Base-by-base conservation (phyloP, 1,140 invertebrate species). In the Nylanderia fulva region DNA sequence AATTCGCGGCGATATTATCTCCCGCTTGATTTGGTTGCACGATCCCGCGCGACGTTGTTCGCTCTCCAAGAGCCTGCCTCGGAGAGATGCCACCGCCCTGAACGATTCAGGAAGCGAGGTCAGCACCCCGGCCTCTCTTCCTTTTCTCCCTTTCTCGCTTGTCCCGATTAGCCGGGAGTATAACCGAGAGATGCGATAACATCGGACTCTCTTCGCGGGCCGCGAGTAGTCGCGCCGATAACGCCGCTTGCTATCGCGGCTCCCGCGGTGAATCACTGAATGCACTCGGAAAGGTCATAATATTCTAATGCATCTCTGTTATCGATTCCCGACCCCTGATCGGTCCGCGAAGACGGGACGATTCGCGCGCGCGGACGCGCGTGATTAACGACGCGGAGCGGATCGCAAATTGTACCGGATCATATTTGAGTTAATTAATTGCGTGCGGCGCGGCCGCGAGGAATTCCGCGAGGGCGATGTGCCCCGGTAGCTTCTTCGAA, bases 171-270 rank as follows among this genome's bases (percentile, higher is more conserved):
- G 80, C 85, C 18, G 72, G 29, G 60, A 82, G 66, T 82, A 82
- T 64, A 33, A 54, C 72, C n/a, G 5, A 29, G 33, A 48, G 45
- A 48, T 48, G 52, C 64, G 91, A 92, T 91, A 91, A 90, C 90
- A 91, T 88, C 91, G 90, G 90, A 86, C 77, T 15, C 84, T 88
- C 76, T 85, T 33, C 52, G 71, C 71, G 72, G 1, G 29, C 86
- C 88, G 90, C 88, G 91, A 88, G 77, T 71, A 82, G 77, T 86
- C 85, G 66, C 63, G 60, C 69, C 85, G 91, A 92, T 91, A 92
- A 91, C 90, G 85, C 42, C 87, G 84, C 29, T n/a, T 33, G 29
- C 88, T 91, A 92, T 91, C 88, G 68, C 27, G 45, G 80, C 85
- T 64, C 85, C 86, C 87, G 77, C 66, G 85, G 86, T 90, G 88